Base-by-base conservation (phyloP, 2,888 invertebrate genomes). In the Linhomoeus sp. region DNA sequence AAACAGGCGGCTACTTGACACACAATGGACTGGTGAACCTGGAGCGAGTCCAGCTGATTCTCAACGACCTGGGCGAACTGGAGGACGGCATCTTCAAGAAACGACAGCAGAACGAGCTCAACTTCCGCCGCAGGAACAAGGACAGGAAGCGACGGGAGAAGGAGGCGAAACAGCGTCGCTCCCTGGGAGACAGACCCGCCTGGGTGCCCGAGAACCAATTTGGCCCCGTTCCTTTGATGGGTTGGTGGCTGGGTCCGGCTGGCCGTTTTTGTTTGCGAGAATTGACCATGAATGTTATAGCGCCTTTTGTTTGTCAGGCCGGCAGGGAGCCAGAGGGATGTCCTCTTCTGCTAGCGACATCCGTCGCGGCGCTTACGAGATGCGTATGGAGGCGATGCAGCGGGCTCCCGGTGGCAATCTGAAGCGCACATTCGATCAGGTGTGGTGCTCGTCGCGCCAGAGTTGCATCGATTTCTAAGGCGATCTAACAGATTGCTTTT, bases 41-140 rank as follows among this genome's bases (percentile, higher is more conserved):
- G 49, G 80, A 82, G 57, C 74, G 92, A 40, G 92, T 94, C 9
- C 92, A 97, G 69, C 71, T 90, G 56, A 92, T 97, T 46, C 78
- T 97, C 79, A 76, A 44, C 56, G 86, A 92, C 63, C 73, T 99
- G 43, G 97, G 94, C 0, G 77, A 79, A 64, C 79, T 79, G 29
- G 97, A 97, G 67, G 94, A 99, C 72, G 82, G 87, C 70, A 97
- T 99, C 63, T 99, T 97, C 69, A 82, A 82, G 65, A 78, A 79
- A 44, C 71, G 97, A 23, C 86, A 92, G 66, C 76, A 80, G 60
- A 80, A 53, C 37, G 57, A 57, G 36, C 54, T 53, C 43, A 40
- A 51, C 20, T 56, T 51, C 48, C 49, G 51, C 33, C 50, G 46
- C 46, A 71, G 81, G 17, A 79, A 81, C 52, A 81, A 78, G 58